Base-by-base conservation (phyloP, 92 coral and sea anemone genomes). In the Scolanthus callimorphus region DNA sequence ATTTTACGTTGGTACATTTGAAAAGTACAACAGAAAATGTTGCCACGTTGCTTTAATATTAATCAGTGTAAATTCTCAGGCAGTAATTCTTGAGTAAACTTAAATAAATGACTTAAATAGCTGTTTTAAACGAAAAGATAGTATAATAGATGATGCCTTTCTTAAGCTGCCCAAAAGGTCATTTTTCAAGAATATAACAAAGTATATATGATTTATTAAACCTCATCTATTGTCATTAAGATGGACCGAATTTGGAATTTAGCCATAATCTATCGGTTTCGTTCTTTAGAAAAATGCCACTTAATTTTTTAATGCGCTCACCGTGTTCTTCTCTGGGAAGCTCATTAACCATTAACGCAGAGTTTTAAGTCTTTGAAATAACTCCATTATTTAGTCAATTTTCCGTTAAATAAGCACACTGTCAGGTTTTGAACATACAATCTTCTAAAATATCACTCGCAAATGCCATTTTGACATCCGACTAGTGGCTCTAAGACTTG, bases 21-120 rank as follows among this genome's bases (percentile, higher is more conserved):
- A n/a, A n/a, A n/a, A n/a, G n/a, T n/a, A n/a, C n/a, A n/a, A n/a
- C n/a, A n/a, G n/a, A n/a, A n/a, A n/a, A n/a, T n/a, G n/a, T n/a
- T n/a, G 52, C 52, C 52, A 46, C 52, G 52, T 46, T 46, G 4
- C 17, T 9, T 46, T 46, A 46, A 46, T 46, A 46, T 46, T 46
- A 46, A 46, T 46, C 4, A 46, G 17, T 46, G 52, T 34, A 34
- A 34, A 34, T 34, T 34, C 15, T 34, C 9, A 34, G 43, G 43
- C n/a, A 34, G 43, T 34, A 34, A 34, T 34, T 34, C 43, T 34
- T 6, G 43, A 34, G 43, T 34, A 34, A 34, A 34, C 43, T 34
- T 6, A 34, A 34, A 6, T 6, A 6, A 34, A 6, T 6, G 43
- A 15, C 43, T 34, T n/a, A n/a, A n/a, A n/a, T n/a, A n/a, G n/a